Percentiles rank a stretch among this genome's conserved stretches.
These are phyloP conservation scores for Thaumatotibia leucotreta DNA, from an alignment of 1,140 invertebrate genomes.

Conservation along the genomic window DNA sequence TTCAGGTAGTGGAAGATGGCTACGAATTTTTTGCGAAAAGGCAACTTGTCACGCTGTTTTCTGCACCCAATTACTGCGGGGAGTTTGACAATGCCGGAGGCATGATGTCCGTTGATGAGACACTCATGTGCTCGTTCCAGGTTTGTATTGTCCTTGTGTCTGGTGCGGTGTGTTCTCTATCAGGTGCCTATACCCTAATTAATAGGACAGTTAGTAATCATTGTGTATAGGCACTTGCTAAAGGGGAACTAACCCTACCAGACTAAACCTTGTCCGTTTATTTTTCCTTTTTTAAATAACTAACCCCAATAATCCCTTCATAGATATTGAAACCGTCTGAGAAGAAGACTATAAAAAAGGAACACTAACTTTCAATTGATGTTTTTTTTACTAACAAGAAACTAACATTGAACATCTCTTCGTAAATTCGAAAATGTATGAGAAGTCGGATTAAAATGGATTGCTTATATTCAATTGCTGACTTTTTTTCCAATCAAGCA, in stretches of 20 bases:
- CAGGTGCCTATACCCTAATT: neutral
- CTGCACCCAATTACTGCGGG: conserved; percentile 91
- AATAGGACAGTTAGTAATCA: neutral
- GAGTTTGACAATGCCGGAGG: conserved; percentile 96
- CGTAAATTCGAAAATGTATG: conserved; percentile 98
- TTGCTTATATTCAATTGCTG: neutral
- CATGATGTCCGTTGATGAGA: conserved; percentile 99
- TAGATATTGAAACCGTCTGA: conserved; percentile 13
- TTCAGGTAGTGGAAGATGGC: conserved; percentile 91
- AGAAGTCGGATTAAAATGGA: conserved; percentile 79
- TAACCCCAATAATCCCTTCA: conserved; percentile 3
- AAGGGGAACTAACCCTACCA: neutral
- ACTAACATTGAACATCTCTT: conserved; percentile 16
- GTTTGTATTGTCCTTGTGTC: conserved; percentile 32
- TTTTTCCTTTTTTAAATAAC: conserved; percentile 8
- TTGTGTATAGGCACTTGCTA: neutral
- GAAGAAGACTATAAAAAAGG: conserved; percentile 8
- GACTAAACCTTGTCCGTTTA: conserved; percentile 7
- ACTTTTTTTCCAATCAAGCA: conserved; percentile 2
- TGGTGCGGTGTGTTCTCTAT: neutral
- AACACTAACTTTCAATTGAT: conserved; percentile 1
- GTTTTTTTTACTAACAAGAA: conserved; percentile 10
- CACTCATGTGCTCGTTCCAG: conserved; percentile 98
- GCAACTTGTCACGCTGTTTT: conserved; percentile 95
- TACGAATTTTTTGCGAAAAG: conserved; percentile 95